These are phyloP conservation scores for Cotesia vestalis DNA, from an alignment of 1,140 invertebrate genomes.

Conservation along the genomic window DNA sequence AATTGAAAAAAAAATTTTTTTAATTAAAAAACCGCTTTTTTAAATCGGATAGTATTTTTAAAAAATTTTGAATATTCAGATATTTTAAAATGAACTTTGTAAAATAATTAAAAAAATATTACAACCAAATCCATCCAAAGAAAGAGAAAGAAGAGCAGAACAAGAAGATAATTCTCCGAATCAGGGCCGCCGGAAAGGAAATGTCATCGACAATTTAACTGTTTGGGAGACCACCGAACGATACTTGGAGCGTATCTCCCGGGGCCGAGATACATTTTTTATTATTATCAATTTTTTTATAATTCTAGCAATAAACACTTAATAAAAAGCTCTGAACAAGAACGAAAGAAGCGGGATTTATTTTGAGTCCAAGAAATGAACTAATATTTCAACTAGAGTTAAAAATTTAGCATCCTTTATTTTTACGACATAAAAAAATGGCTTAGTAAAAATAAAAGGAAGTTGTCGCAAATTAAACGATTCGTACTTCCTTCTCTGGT, in stretches of 20 bases:
- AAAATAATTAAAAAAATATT: too few species aligned
- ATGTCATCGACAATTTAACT: conserved; percentile 39
- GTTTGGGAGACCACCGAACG: conserved; percentile 26
- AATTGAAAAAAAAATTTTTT: too few species aligned
- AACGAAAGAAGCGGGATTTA: too few species aligned
- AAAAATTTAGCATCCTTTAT: too few species aligned
- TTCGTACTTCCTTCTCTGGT: conserved; percentile 34
- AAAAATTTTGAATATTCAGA: too few species aligned
- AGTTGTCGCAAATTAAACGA: conserved; percentile 30
- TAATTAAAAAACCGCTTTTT: too few species aligned
- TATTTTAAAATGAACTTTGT: too few species aligned
- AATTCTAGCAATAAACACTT: not conserved
- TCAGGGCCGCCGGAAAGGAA: conserved; percentile 36
- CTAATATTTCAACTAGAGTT: too few species aligned
- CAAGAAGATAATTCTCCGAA: conserved; percentile 35
- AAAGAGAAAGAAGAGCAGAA: conserved; percentile 32
- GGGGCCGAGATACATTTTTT: not conserved
- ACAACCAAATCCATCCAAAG: not conserved
- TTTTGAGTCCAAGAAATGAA: too few species aligned
- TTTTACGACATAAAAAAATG: too few species aligned
- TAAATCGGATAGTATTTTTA: too few species aligned
- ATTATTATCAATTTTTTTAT: not conserved
- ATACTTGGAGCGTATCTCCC: conserved; percentile 16
- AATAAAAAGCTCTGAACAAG: too few species aligned
- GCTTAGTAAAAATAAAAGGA: not conserved